phyloP scores from a whole-genome alignment of 2,113 vertebrate species.

The Cyphomyrus plagiostoma region DNA sequence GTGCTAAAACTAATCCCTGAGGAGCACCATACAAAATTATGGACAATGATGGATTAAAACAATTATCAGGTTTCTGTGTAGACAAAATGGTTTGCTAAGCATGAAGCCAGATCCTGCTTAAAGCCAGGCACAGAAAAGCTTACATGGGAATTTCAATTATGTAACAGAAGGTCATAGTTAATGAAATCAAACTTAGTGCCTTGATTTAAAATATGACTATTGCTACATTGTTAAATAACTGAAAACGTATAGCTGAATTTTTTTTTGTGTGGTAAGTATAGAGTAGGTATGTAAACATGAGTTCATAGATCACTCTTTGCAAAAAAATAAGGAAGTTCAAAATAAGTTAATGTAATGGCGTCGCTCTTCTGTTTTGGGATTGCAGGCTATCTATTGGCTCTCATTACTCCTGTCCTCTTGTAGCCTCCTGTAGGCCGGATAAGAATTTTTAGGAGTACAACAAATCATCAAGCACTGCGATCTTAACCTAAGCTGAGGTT shows the following conservation, averaged over 20 bases:
- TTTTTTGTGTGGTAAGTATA: neutral
- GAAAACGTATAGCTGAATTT: neutral
- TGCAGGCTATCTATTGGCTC: neutral
- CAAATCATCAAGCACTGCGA: neutral
- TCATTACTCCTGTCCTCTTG: neutral
- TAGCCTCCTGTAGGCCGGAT: neutral
- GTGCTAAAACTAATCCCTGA: neutral
- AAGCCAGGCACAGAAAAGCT: neutral
- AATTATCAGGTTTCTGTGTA: neutral
- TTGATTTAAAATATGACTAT: neutral
- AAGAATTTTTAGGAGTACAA: neutral
- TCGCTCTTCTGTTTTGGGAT: neutral
- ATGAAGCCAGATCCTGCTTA: neutral
- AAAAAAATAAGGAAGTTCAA: neutral
- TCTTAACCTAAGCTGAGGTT: neutral
- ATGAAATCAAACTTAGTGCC: neutral
- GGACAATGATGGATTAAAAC: slow-evolving; percentile 2
- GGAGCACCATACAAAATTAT: neutral
- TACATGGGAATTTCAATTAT: neutral
- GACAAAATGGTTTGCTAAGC: neutral
- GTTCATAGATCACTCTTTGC: neutral
- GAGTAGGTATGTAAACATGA: neutral
- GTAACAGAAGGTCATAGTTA: neutral
- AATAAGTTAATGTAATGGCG: neutral
- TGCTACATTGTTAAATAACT: neutral